Evolutionary conservation across 2,113 vertebrate genomes (phyloP).

Genomic region (Mus pahari): DNA sequence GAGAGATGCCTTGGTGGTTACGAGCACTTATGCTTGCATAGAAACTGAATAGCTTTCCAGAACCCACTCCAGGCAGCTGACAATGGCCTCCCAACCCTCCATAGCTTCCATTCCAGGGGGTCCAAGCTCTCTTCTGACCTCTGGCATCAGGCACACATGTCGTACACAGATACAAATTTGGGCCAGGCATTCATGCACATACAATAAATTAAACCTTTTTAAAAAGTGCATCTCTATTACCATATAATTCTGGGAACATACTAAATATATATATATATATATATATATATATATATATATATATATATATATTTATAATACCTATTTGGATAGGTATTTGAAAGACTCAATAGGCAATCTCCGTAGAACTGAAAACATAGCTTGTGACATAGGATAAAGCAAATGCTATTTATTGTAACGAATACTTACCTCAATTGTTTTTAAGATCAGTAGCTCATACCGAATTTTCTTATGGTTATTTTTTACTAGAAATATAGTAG

Average conservation of each 20-base stretch:
- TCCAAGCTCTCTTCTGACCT: neutral
- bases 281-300: too few relatives aligned
- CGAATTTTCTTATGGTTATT: neutral
- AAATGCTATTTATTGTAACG: conserved; percentile 48
- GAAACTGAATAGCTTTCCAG: neutral
- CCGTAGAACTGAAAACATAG: conserved; percentile 13
- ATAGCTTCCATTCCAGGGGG: neutral
- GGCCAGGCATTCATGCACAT: neutral
- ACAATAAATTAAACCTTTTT: neutral
- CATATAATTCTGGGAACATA: neutral
- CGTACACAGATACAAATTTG: neutral
- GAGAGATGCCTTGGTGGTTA: neutral
- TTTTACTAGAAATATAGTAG: conserved; percentile 7
- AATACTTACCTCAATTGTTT: conserved; percentile 17
- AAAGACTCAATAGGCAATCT: neutral
- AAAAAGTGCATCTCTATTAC: neutral
- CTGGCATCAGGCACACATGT: neutral
- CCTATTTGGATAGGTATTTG: conserved; percentile 26
- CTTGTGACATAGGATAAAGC: neutral
- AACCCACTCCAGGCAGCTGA: neutral
- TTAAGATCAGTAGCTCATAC: neutral
- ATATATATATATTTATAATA: neutral
- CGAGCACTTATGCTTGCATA: neutral
- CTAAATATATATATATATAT: neutral
- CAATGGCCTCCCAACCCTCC: neutral